Evolutionary conservation across 2,888 invertebrate genomes (phyloP).

Genomic region (Elmis aenea): DNA sequence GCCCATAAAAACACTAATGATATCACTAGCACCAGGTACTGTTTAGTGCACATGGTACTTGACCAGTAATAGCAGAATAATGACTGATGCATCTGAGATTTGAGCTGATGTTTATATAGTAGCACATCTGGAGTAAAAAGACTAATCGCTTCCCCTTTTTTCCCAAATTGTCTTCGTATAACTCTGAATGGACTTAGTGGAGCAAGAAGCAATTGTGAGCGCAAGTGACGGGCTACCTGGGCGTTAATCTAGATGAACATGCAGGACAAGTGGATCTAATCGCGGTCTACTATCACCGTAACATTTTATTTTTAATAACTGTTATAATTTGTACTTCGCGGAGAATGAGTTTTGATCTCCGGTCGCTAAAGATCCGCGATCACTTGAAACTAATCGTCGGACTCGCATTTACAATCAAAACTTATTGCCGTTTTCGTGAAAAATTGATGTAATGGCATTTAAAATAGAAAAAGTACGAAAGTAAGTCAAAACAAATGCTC

Average conservation of each 20-base stretch:
- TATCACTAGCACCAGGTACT: conserved; percentile 13
- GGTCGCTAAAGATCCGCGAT: too few relatives aligned
- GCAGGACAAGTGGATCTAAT: conserved; percentile 19
- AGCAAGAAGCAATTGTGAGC: conserved; percentile 45
- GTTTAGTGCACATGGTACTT: conserved; percentile 15
- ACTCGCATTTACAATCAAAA: conserved; percentile 18
- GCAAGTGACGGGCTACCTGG: conserved; percentile 21
- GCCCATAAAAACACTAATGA: conserved; percentile 19
- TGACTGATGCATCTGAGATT: conserved; percentile 15
- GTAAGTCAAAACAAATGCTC: conserved; percentile 40
- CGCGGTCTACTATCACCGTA: conserved; percentile 25
- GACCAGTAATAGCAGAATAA: conserved; percentile 14
- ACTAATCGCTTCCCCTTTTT: conserved; percentile 23
- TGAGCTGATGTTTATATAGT: conserved; percentile 19
- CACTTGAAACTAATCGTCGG: conserved; percentile 6
- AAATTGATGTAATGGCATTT: conserved; percentile 24
- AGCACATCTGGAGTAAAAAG: conserved; percentile 24
- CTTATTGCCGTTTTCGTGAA: conserved; percentile 19
- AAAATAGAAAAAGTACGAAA: conserved; percentile 38
- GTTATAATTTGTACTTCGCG: conserved; percentile 29
- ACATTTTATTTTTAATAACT: conserved; percentile 31
- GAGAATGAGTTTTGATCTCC: conserved; percentile 27
- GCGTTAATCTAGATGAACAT: conserved; percentile 21
- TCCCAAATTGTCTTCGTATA: conserved; percentile 28
- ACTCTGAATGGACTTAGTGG: conserved; percentile 42